phyloP scores from a whole-genome alignment of 1,140 invertebrate genomes.

The Drosophila simulans region DNA sequence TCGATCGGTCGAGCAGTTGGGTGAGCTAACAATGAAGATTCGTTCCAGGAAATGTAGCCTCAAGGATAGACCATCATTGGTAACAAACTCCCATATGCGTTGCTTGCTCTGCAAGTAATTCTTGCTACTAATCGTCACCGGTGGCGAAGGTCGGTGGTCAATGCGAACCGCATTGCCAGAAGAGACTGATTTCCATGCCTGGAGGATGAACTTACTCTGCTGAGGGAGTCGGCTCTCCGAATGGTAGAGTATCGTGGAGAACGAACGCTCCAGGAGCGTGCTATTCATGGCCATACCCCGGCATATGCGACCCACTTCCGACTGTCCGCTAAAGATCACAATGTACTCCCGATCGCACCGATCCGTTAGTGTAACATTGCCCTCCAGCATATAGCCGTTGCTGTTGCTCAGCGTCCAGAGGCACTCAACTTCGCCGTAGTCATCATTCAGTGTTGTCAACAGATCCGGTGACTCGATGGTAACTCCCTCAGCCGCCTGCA shows the following conservation, averaged over 20 bases:
- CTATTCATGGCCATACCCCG: slow-evolving; percentile 31
- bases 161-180: slow-evolving; percentile 21
- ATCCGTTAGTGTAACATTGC: slow-evolving; percentile 54
- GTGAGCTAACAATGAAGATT: slow-evolving; percentile 90
- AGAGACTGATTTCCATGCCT: neutral
- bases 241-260: slow-evolving; percentile 50
- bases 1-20: slow-evolving; percentile 92
- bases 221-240: slow-evolving; percentile 5
- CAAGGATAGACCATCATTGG: slow-evolving; percentile 88
- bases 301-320: slow-evolving; percentile 37
- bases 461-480: slow-evolving; percentile 30
- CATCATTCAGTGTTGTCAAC: neutral
- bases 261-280: neutral
- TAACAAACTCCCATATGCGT: slow-evolving; percentile 90
- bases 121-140: slow-evolving; percentile 28
- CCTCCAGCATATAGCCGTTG: slow-evolving; percentile 34
- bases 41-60: slow-evolving; percentile 85
- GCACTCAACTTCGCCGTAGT: slow-evolving; percentile 55
- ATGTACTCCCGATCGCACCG: slow-evolving; percentile 69
- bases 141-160: neutral
- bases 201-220: slow-evolving; percentile 36
- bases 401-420: slow-evolving; percentile 32
- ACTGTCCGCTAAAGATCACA: slow-evolving; percentile 1
- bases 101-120: slow-evolving; percentile 87
- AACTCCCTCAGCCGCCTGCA: slow-evolving; percentile 27